phyloP scores from a whole-genome alignment of 2,797 vertebrate genomes.

The Platalea minor region DNA sequence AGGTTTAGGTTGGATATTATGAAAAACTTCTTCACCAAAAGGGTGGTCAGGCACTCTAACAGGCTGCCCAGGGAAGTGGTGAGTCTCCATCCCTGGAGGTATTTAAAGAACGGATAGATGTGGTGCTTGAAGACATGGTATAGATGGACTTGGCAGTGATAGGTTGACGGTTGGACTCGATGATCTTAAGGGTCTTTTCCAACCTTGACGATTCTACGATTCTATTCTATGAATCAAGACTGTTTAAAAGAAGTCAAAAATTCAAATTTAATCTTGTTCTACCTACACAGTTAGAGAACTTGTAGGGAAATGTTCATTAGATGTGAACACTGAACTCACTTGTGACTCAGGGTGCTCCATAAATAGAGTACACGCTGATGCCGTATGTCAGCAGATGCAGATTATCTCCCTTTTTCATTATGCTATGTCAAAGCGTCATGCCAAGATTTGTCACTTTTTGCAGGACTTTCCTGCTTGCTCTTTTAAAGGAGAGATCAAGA shows the following conservation, averaged over 20 bases:
- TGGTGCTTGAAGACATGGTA: no score
- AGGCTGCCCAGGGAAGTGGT: no score
- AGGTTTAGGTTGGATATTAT: no score
- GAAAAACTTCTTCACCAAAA: no score
- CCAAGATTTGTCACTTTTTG: background rate
- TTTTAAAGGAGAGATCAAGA: slow-evolving; percentile 3
- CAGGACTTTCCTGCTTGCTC: background rate
- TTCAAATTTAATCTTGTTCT: background rate
- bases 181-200: no score
- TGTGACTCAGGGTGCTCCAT: background rate
- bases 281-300: background rate
- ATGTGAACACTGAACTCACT: background rate
- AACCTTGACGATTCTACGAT: no score
- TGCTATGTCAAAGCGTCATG: background rate
- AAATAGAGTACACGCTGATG: background rate
- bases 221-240: background rate
- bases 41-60: no score
- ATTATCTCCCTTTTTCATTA: background rate
- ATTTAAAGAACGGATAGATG: no score
- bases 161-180: no score
- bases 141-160: no score
- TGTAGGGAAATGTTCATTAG: background rate
- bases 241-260: background rate
- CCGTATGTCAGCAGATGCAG: slow-evolving; percentile 5
- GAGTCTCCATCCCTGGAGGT: no score